phyloP scores from a whole-genome alignment of 2,888 invertebrate species.

The Scaptomyza flava region DNA sequence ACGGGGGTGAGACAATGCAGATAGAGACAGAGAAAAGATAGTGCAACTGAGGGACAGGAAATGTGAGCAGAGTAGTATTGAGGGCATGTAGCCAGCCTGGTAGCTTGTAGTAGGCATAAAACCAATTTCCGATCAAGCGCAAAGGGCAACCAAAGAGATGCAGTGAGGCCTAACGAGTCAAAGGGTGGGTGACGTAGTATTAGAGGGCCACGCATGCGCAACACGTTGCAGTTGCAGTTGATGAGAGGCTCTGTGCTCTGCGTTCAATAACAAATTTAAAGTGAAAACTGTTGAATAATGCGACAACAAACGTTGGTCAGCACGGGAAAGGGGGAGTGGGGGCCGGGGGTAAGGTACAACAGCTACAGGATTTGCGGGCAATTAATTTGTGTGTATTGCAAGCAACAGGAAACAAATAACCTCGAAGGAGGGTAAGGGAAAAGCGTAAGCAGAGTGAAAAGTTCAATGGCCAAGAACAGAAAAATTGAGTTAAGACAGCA shows the following conservation, averaged over 20 bases:
- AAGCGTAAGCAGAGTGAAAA: slow-evolving; percentile 7
- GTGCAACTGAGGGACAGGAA: slow-evolving; percentile 56
- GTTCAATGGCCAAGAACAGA: slow-evolving; percentile 67
- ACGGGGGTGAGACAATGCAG: slow-evolving; percentile 55
- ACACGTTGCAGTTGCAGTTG: slow-evolving; percentile 61
- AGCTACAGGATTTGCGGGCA: slow-evolving; percentile 83
- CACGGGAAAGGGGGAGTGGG: neutral
- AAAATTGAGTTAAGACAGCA: slow-evolving; percentile 5
- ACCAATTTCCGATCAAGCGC: slow-evolving; percentile 81
- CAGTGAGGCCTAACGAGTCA: slow-evolving; percentile 54
- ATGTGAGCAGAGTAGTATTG: slow-evolving; percentile 41
- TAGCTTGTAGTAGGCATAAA: slow-evolving; percentile 60
- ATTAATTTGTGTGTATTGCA: slow-evolving; percentile 78
- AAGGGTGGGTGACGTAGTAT: neutral
- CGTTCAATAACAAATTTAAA: slow-evolving; percentile 74
- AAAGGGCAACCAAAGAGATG: slow-evolving; percentile 37
- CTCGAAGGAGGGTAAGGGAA: slow-evolving; percentile 2
- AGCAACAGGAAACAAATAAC: slow-evolving; percentile 69
- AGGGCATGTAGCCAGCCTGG: slow-evolving; percentile 48
- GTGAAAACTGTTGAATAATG: slow-evolving; percentile 79
- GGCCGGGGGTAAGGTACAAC: neutral
- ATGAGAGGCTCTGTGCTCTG: slow-evolving; percentile 2
- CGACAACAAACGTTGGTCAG: slow-evolving; percentile 37
- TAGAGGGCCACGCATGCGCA: slow-evolving; percentile 68
- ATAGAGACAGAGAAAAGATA: neutral